Evolutionary conservation across 2,888 invertebrate genomes (phyloP).

Genomic region (Lochmaea crataegi): DNA sequence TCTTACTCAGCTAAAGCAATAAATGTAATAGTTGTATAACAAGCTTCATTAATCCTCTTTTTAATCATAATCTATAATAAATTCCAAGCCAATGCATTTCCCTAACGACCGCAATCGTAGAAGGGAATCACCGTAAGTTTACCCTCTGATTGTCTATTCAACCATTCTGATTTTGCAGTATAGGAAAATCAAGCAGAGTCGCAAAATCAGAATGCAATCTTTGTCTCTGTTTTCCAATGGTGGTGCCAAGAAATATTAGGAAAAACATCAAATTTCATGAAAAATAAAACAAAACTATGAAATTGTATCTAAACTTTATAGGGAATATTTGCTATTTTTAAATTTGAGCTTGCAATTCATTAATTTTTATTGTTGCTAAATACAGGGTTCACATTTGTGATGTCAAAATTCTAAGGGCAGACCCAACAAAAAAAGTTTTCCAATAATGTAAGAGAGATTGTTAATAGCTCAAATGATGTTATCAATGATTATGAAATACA

Average conservation of each 20-base stretch:
- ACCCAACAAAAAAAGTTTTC: too few relatives aligned
- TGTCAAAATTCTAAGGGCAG: too few relatives aligned
- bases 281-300: background rate
- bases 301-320: too few relatives aligned
- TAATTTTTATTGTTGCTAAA: too few relatives aligned
- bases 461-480: too few relatives aligned
- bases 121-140: conserved; percentile 16
- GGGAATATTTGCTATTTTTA: too few relatives aligned
- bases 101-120: conserved; percentile 14
- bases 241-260: background rate
- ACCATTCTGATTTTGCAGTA: conserved; percentile 25
- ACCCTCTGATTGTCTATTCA: conserved; percentile 22
- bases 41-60: background rate
- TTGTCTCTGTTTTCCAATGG: background rate
- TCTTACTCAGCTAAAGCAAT: too few relatives aligned
- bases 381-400: too few relatives aligned
- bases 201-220: conserved; percentile 18
- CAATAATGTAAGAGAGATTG: too few relatives aligned
- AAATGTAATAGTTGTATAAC: background rate
- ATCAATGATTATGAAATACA: too few relatives aligned
- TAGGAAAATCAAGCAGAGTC: conserved; percentile 27
- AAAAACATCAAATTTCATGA: background rate
- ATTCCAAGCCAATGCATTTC: conserved; percentile 13
- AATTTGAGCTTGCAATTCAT: too few relatives aligned
- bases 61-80: conserved; percentile 5